Base-by-base conservation (phyloP, 2,797 vertebrate species). In the Sebastes steindachneri region DNA sequence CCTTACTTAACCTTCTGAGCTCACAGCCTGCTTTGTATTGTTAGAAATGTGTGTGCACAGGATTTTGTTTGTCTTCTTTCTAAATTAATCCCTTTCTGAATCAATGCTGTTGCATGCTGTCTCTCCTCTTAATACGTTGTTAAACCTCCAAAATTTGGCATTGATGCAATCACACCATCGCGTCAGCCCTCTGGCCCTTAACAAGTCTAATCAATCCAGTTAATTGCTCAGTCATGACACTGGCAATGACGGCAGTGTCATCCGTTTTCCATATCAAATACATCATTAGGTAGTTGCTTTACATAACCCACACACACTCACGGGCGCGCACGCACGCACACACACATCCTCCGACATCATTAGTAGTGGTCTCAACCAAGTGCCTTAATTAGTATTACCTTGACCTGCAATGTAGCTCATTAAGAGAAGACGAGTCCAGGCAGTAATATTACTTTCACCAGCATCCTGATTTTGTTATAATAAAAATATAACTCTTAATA, bases 321-420 rank as follows among this genome's bases (percentile, higher is more conserved):
- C 25, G 21, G 21, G 51, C n/a, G 35, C 4, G 4, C 57, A 15
- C 37, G 1, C 37, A 41, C 14, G 21, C 28, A 54, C 57, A n/a
- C 64, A 70, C 77, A 53, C 67, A 70, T 35, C 28, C 58, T 68
- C 31, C 31, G 12, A 87, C 82, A 88, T 91, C 85, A 93, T 93
- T 90, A 92, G 78, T 68, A 25, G 62, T 77, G 77, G 82, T 86
- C 85, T 94, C 82, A 87, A 89, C 85, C 84, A 88, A 89, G 80
- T 91, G 78, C 67, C 72, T 88, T 87, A 88, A 92, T 93, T 87
- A 89, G 83, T 62, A 87, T 92, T 93, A 93, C 86, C 90, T 93
- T 92, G 89, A 94, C 92, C 89, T 88, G 80, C 57, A 68, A 65
- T 92, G 90, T 79, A 89, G 68, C 89, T 89, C 88, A 89, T 94